Evolutionary conservation across 2,113 vertebrate genomes (phyloP), one percentile per base, ranked within the genome.

Genomic region (Sturnira hondurensis): DNA sequence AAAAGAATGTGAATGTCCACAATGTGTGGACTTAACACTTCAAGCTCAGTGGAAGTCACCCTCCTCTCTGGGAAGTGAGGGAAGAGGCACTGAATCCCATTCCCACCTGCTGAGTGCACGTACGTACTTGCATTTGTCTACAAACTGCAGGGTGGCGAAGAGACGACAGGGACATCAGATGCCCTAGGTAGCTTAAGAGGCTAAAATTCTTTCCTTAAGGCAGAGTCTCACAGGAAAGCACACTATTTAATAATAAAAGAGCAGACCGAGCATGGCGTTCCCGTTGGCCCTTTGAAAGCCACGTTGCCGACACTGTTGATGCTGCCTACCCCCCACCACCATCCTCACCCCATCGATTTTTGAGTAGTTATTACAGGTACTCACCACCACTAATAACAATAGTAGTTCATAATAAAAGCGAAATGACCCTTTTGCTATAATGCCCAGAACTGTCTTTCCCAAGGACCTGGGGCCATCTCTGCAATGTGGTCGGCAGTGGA

Each of bases 131-230:
- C 31, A 54, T 77, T 17, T 54, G 28, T 74, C 84, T 68, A 77
- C 22, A 90, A 41, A 43, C 22, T 50, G 3, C 11, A 38, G 70
- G 11, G 16, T 78, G 41, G 7, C n/a, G 67, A 38, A 65, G 31
- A 92, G 58, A 91, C 24, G 83, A 68, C 63, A 84, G 19, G 33
- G 31, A 74, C 73, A 94, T 84, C 22, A 84, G 26, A 77, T 68
- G 31, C 38, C 65, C 22, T 54, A 47, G 22, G 45, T 65, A 65
- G 22, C 58, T 47, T 36, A 87, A 70, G 61, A 92, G 45, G 63
- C 45, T 91, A 71, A 95, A 93, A 68, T 38, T 47, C 5, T 26
- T 33, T 31, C 63, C 88, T 73, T 73, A 68, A 58, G 10, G 47
- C 54, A 89, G 38, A n/a, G 7, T 76, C 50, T 54, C 56, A 24